Evolutionary conservation across 1,140 invertebrate species (phyloP).

Genomic region (Camponotus vicinus): DNA sequence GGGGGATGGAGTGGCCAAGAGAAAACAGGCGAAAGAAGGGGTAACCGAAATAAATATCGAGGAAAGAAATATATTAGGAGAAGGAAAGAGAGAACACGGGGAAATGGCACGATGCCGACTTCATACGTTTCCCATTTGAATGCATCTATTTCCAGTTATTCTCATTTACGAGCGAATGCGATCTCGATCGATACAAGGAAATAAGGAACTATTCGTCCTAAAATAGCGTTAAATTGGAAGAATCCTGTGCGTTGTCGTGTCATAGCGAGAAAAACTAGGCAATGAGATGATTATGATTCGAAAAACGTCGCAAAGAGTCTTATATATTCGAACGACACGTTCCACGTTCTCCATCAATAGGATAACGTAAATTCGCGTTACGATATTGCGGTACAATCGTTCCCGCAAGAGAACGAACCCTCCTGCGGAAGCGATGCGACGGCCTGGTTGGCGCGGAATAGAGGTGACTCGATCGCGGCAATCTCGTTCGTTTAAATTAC

Average conservation of each 20-base stretch:
- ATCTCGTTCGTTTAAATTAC: conserved; percentile 58
- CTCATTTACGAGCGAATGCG: neutral
- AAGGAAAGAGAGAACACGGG: neutral
- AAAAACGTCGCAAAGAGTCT: neutral
- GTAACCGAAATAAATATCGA: neutral
- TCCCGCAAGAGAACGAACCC: conserved; percentile 14
- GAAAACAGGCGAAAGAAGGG: conserved; percentile 2
- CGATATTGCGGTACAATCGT: neutral
- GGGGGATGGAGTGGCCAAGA: neutral
- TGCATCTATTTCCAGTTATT: conserved; percentile 2
- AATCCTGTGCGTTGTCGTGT: neutral
- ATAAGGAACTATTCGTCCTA: neutral
- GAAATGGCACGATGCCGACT: conserved; percentile 60
- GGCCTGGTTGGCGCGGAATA: neutral
- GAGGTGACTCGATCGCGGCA: conserved; percentile 17
- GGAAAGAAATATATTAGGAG: neutral
- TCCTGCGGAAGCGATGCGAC: neutral
- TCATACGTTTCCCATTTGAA: conserved; percentile 64
- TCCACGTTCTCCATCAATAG: neutral
- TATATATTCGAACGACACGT: neutral
- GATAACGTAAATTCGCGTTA: conserved; percentile 32
- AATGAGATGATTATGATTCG: neutral
- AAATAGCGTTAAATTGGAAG: conserved; percentile 2
- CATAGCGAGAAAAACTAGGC: neutral
- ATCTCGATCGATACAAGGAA: conserved; percentile 7